Conservation (phyloP, 2,888 invertebrate genomes). For the Drosophila phalerata region DNA sequence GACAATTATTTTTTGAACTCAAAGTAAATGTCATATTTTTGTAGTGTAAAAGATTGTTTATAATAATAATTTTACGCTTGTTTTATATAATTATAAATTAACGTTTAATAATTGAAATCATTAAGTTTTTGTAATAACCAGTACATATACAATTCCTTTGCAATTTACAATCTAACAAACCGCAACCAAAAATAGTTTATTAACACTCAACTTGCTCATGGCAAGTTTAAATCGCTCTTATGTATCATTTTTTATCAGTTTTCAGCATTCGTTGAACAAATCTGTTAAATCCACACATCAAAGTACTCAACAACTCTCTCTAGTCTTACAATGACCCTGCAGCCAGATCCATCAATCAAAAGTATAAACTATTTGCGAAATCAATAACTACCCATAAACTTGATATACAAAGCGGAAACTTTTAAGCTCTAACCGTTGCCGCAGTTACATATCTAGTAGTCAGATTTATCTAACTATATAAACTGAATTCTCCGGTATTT, state of each 20-base stretch:
- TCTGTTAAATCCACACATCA: slow-evolving; percentile 43
- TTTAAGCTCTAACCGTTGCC: slow-evolving; percentile 30
- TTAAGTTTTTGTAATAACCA: too few relatives aligned
- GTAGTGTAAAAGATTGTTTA: too few relatives aligned
- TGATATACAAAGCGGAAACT: slow-evolving; percentile 56
- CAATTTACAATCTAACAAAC: background rate
- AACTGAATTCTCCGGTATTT: slow-evolving; percentile 31
- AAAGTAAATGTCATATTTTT: background rate
- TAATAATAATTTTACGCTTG: too few relatives aligned
- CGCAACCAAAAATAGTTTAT: slow-evolving; percentile 17
- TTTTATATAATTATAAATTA: too few relatives aligned
- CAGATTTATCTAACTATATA: slow-evolving; percentile 35
- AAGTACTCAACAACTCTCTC: slow-evolving; percentile 9
- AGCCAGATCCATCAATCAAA: slow-evolving; percentile 69
- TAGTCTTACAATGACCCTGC: slow-evolving; percentile 1
- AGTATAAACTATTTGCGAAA: slow-evolving; percentile 71
- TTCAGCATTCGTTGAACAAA: slow-evolving; percentile 39
- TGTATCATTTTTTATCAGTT: slow-evolving; percentile 44
- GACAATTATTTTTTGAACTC: background rate
- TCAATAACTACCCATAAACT: slow-evolving; percentile 79
- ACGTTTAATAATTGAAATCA: too few relatives aligned
- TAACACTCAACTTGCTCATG: slow-evolving; percentile 8
- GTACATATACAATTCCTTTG: too few relatives aligned
- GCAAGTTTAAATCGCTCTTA: slow-evolving; percentile 3
- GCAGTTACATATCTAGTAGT: slow-evolving; percentile 27